These are phyloP conservation scores for Sus cebifrons DNA, from an alignment of 2,797 vertebrate genomes.

Conservation along the genomic window DNA sequence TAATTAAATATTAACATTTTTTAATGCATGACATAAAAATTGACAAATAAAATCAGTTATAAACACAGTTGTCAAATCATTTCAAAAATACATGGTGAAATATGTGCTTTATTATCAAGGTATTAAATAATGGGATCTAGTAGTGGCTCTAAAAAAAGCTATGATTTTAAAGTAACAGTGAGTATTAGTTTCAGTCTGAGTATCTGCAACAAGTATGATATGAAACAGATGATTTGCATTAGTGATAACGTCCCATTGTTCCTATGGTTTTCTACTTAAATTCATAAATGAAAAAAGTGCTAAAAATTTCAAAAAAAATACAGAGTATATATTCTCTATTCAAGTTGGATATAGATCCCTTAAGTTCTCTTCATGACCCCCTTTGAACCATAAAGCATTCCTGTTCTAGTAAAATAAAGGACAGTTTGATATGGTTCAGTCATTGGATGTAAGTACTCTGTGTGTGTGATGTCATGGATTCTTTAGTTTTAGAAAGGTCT, in stretches of 20 bases:
- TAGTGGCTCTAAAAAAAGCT: neutral
- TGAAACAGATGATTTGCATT: neutral
- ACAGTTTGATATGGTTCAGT: fast-evolving
- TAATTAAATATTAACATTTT: constrained; percentile 14
- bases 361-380: neutral
- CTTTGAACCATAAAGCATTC: neutral
- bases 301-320: neutral
- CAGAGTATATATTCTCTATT: neutral
- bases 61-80: neutral
- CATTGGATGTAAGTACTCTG: neutral
- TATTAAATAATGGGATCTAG: neutral
- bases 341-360: neutral
- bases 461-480: neutral
- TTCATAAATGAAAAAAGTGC: neutral
- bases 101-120: neutral
- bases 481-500: neutral
- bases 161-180: neutral
- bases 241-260: neutral
- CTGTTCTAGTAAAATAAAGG: neutral
- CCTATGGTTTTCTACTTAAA: neutral
- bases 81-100: neutral
- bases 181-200: neutral
- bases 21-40: neutral
- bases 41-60: neutral
- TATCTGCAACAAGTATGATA: neutral